These are phyloP conservation scores for Blennius ocellaris DNA, from an alignment of 2,113 vertebrate species.

Conservation along the genomic window DNA sequence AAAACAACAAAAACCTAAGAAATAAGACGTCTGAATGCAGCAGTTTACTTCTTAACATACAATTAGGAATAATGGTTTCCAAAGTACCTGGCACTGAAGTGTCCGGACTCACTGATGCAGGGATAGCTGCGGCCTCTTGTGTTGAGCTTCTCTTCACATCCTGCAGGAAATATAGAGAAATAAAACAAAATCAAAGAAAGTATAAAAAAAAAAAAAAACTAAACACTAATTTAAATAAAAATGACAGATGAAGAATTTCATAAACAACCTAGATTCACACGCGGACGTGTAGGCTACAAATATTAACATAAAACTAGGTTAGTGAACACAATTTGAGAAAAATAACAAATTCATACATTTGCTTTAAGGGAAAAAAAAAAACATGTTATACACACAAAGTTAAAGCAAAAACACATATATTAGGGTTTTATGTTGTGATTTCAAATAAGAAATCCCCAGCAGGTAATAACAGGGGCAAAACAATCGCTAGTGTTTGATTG, in stretches of 20 bases:
- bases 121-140: slow-evolving; percentile 69
- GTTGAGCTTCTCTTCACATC: slow-evolving; percentile 76
- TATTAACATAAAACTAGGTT: too few relatives aligned
- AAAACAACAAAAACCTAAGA: too few relatives aligned
- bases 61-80: neutral
- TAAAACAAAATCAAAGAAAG: neutral
- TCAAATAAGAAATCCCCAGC: neutral
- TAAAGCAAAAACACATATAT: neutral
- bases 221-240: too few relatives aligned
- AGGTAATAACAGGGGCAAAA: too few relatives aligned
- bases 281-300: too few relatives aligned
- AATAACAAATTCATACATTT: neutral
- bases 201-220: too few relatives aligned
- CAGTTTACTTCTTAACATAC: too few relatives aligned
- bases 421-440: neutral
- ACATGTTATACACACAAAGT: neutral
- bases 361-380: too few relatives aligned
- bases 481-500: too few relatives aligned
- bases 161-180: slow-evolving; percentile 37
- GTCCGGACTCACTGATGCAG: slow-evolving; percentile 79
- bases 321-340: neutral
- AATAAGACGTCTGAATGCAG: too few relatives aligned
- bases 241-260: too few relatives aligned
- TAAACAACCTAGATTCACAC: too few relatives aligned
- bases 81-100: slow-evolving; percentile 82